Evolutionary conservation across 2,797 vertebrate species (phyloP).

Genomic region (Oryzias dopingdopingensis): DNA sequence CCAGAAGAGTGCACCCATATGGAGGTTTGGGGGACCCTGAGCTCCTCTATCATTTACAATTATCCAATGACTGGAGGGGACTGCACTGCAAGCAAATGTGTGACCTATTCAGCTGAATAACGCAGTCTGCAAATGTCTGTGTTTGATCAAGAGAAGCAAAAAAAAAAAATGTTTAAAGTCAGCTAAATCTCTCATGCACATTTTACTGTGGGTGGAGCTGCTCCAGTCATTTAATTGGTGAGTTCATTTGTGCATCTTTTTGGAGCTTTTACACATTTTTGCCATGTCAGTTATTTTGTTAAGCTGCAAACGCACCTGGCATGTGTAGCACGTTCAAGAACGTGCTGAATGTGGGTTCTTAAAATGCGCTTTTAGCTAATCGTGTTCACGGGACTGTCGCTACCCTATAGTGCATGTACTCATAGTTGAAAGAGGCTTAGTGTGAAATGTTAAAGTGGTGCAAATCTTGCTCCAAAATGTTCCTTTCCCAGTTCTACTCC

Average conservation of each 20-base stretch:
- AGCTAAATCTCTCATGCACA: conserved; percentile 44
- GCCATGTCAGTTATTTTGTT: too few species aligned
- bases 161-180: conserved; percentile 22
- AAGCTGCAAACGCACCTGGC: too few species aligned
- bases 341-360: too few species aligned
- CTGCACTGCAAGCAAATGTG: conserved; percentile 32
- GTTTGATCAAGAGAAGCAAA: conserved; percentile 16
- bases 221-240: conserved; percentile 6
- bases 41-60: conserved; percentile 70
- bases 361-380: too few species aligned
- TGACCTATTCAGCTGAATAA: conserved; percentile 39
- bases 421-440: too few species aligned
- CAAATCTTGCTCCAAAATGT: too few species aligned
- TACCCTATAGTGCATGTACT: too few species aligned
- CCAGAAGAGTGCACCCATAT: conserved; percentile 68
- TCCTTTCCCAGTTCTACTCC: too few species aligned
- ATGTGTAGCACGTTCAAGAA: too few species aligned
- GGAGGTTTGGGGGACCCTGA: conserved; percentile 61
- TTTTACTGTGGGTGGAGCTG: conserved; percentile 32
- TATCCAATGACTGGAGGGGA: conserved; percentile 49
- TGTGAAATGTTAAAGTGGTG: too few species aligned
- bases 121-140: conserved; percentile 34
- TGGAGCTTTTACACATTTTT: conserved; percentile 1
- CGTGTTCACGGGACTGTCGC: too few species aligned
- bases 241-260: conserved; percentile 25